Base-by-base conservation (phyloP, 2,797 vertebrate species). In the Aythya fuligula region DNA sequence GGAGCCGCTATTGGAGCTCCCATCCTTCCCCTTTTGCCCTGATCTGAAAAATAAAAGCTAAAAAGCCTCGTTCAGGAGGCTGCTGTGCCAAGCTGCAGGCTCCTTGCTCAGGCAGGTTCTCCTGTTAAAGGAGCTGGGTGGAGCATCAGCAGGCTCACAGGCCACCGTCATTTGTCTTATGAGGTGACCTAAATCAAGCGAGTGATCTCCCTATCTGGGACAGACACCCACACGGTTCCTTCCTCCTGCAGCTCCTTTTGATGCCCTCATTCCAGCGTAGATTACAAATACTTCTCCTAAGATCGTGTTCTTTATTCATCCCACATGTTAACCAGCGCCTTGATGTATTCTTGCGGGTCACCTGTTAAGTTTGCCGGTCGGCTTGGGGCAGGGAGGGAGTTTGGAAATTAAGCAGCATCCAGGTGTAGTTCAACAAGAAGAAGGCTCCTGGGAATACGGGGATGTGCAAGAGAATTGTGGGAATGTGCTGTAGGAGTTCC, bases 161-260 rank as follows among this genome's bases (percentile, higher is more conserved):
- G 72, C 93, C 85, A 27, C 76, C 0, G 1, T 91, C 87, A 36
- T 84, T 81, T 88, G 56, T 91, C 71, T 76, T 79, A 32, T 2
- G 54, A 84, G 85, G 85, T 93, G 92, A 94, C 95, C 93, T 94
- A 91, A 78, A 95, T 95, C 78, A 92, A 9, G 62, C 11, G 69
- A 58, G 41, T 32, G 81, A 91, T 94, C 90, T 87, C 28, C 58
- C 41, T 75, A 47, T 62, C 34, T 88, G 87, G 93, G 91, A 93
- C 90, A 91, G 80, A 80, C 94, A 78, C 92, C 93, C 54, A 81
- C 94, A 39, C 24, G 39, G 66, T 67, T 92, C 61, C 84, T 87
- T 90, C 81, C 65, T 97, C 61, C 85, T 89, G 64, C 72, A 83
- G 61, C 75, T 72, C 77, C 75, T 93, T 89, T 85, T 51, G 75